A percentile compares a stretch with the other conserved stretches of the same genome.
Evolutionary conservation across 2,888 invertebrate genomes (phyloP).

Genomic region (Erebia ligea): DNA sequence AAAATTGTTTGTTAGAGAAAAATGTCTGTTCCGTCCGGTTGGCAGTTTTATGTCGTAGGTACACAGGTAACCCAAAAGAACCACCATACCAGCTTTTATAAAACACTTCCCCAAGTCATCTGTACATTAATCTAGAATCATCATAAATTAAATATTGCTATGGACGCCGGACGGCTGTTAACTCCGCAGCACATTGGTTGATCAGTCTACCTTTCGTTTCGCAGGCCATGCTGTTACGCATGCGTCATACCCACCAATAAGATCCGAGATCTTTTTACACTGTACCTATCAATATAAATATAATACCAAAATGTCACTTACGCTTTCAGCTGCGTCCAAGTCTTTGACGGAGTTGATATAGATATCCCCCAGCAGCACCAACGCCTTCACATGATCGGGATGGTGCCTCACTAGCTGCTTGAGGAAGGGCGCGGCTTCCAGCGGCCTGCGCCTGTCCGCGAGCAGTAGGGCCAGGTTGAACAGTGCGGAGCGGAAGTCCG

Average conservation of each 20-base stretch:
- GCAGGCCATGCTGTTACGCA: too few species aligned
- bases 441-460: conserved; percentile 93
- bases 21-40: neutral
- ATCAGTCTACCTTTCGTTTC: too few species aligned
- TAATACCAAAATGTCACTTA: conserved; percentile 66
- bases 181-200: too few species aligned
- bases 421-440: conserved; percentile 96
- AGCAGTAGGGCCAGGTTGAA: conserved; percentile 96
- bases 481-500: conserved; percentile 95
- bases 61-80: too few species aligned
- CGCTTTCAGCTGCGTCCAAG: conserved; percentile 96
- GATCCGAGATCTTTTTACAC: neutral
- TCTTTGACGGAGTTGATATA: conserved; percentile 98
- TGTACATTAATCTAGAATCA: too few species aligned
- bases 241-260: too few species aligned
- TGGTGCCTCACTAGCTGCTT: conserved; percentile 95
- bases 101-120: too few species aligned
- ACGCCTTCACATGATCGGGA: conserved; percentile 96
- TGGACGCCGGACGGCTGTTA: too few species aligned
- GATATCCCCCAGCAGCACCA: conserved; percentile 96
- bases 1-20: neutral
- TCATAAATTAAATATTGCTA: too few species aligned
- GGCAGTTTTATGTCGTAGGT: too few species aligned
- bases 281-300: neutral
- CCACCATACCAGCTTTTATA: too few species aligned